These are phyloP conservation scores for Strigamia transsilvanica DNA, from an alignment of 2,888 invertebrate species.

Conservation along the genomic window DNA sequence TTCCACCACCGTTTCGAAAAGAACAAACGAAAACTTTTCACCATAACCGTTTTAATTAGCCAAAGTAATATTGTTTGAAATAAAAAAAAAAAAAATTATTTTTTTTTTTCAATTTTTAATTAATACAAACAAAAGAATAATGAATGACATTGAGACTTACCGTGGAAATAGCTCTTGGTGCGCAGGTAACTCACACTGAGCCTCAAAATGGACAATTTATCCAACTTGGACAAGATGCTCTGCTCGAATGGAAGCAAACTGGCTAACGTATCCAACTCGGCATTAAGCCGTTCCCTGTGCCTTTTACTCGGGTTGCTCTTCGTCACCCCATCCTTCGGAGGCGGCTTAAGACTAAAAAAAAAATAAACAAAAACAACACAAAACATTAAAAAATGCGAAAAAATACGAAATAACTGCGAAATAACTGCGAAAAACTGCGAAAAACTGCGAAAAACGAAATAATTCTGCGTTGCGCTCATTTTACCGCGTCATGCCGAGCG, in stretches of 20 bases:
- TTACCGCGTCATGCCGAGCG: background rate
- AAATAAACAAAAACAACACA: background rate
- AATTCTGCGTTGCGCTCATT: no score
- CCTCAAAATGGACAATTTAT: constrained; percentile 95
- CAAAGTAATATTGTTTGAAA: background rate
- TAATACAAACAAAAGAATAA: background rate
- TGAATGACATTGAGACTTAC: constrained; percentile 69
- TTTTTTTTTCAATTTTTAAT: background rate
- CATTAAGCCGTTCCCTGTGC: constrained; percentile 96
- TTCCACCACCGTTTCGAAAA: background rate
- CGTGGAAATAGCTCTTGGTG: constrained; percentile 99
- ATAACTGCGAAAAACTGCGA: no score
- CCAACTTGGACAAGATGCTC: constrained; percentile 96
- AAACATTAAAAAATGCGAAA: background rate
- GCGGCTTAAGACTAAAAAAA: constrained; percentile 82
- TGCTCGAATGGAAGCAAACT: constrained; percentile 95
- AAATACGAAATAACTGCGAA: no score
- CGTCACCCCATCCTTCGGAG: constrained; percentile 92
- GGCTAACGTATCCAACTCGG: constrained; percentile 96
- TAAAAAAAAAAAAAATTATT: background rate
- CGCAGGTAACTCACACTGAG: constrained; percentile 98
- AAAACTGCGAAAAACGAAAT: no score
- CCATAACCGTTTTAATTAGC: background rate
- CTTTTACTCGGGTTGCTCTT: constrained; percentile 98
- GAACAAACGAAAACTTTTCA: background rate